Percentiles rank a stretch among this genome's conserved stretches.
Conservation (phyloP, 92 coral and sea anemone genomes). For the Scolanthus callimorphus region DNA sequence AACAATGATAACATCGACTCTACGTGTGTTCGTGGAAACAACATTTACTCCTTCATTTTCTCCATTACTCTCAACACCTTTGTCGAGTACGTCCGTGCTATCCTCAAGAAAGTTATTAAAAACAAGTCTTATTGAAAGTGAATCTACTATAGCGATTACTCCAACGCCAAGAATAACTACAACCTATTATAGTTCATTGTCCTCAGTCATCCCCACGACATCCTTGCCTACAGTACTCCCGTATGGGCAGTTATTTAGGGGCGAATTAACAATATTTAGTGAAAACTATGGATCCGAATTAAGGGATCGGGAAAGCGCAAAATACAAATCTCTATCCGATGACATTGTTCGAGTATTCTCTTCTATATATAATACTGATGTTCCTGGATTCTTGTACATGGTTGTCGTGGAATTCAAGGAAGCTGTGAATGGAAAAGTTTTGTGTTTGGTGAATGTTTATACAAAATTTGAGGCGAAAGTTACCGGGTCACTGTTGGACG, state of each 20-base stretch:
- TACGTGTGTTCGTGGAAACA: too few species aligned
- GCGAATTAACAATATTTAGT: not conserved
- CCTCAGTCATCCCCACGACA: not conserved
- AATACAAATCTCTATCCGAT: not conserved
- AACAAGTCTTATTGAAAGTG: too few species aligned
- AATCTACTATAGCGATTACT: not conserved
- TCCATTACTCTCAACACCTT: too few species aligned
- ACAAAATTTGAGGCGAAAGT: slow-evolving; percentile 1
- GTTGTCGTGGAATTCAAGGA: slow-evolving; percentile 1
- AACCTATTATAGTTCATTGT: too few species aligned
- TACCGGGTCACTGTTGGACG: slow-evolving; percentile 1
- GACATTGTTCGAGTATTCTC: not conserved
- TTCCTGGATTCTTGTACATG: slow-evolving; percentile 10
- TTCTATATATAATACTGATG: not conserved
- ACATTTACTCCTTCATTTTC: too few species aligned
- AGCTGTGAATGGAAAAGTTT: not conserved
- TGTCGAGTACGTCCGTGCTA: too few species aligned
- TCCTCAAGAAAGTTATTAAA: too few species aligned
- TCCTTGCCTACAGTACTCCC: not conserved
- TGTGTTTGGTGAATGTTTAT: not conserved
- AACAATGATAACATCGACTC: too few species aligned
- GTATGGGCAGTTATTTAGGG: not conserved
- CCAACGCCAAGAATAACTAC: not conserved
- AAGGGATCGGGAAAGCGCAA: not conserved
- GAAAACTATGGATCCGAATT: not conserved